Conservation (phyloP, 2,888 invertebrate species). For the Thalpophila matura region DNA sequence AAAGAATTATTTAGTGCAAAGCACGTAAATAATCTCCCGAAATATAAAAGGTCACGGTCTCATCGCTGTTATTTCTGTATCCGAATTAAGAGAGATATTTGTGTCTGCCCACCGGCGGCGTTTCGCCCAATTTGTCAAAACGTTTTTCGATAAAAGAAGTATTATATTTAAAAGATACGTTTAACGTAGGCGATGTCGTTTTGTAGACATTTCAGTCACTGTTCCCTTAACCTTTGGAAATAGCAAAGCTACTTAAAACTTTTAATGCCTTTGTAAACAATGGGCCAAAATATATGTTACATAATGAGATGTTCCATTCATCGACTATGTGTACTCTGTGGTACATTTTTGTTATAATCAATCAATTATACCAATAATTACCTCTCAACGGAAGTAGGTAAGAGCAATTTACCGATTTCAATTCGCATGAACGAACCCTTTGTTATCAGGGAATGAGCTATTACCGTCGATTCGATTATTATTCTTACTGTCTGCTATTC, state of each 20-base stretch:
- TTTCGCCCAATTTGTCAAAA: constrained; percentile 31
- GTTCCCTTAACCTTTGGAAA: constrained; percentile 18
- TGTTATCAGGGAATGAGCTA: constrained; percentile 84
- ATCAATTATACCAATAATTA: constrained; percentile 75
- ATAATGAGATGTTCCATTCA: constrained; percentile 7
- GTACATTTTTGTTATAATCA: constrained; percentile 52
- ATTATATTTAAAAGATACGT: constrained; percentile 22
- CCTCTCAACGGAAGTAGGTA: constrained; percentile 72
- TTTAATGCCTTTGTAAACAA: constrained; percentile 10
- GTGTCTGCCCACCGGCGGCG: constrained; percentile 24
- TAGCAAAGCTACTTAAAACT: constrained; percentile 29
- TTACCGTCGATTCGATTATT: constrained; percentile 82
- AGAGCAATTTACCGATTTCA: constrained; percentile 83
- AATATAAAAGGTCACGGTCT: constrained; percentile 46
- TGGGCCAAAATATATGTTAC: background rate
- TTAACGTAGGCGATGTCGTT: constrained; percentile 13
- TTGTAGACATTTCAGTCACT: constrained; percentile 22
- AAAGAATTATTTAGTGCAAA: constrained; percentile 5
- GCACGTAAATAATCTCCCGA: constrained; percentile 13
- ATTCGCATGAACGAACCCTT: constrained; percentile 81
- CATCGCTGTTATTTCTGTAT: constrained; percentile 40
- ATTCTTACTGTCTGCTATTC: constrained; percentile 65
- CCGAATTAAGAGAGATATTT: constrained; percentile 40
- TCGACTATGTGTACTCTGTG: background rate
- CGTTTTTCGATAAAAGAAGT: constrained; percentile 5